Percentiles rank a stretch among this genome's conserved stretches.
These are phyloP conservation scores for Ochlodes sylvanus DNA, from an alignment of 2,888 invertebrate genomes.

Conservation along the genomic window DNA sequence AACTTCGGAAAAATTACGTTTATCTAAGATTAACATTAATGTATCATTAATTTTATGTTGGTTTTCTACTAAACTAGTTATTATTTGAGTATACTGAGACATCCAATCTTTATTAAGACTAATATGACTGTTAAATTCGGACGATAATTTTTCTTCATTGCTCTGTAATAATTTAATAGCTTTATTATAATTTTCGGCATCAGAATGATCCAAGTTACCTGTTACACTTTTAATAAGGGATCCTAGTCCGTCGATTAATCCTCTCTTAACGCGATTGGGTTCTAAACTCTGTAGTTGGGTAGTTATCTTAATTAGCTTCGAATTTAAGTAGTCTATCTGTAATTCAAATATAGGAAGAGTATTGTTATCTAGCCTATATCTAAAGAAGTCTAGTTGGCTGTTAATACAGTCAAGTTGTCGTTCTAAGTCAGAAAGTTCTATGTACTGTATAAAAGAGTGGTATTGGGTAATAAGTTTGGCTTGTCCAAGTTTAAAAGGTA, in stretches of 20 bases:
- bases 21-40: slow-evolving; percentile 1
- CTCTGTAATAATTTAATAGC: slow-evolving; percentile 34
- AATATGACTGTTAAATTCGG: slow-evolving; percentile 14
- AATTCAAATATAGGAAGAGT: slow-evolving; percentile 27
- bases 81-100: slow-evolving; percentile 24
- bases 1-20: slow-evolving; percentile 4
- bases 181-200: slow-evolving; percentile 31
- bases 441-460: slow-evolving; percentile 38
- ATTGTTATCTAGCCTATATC: slow-evolving; percentile 12
- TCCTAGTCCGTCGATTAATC: slow-evolving; percentile 37
- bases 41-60: slow-evolving; percentile 12
- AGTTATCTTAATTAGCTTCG: slow-evolving; percentile 25
- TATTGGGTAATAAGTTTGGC: slow-evolving; percentile 29
- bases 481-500: slow-evolving; percentile 38
- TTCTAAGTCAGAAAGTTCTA: slow-evolving; percentile 33
- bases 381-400: slow-evolving; percentile 7
- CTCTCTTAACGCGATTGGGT: slow-evolving; percentile 34
- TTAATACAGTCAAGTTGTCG: slow-evolving; percentile 13
- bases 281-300: slow-evolving; percentile 30
- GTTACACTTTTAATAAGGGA: slow-evolving; percentile 36
- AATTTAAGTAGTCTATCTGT: slow-evolving; percentile 11
- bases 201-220: slow-evolving; percentile 35
- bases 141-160: slow-evolving; percentile 25
- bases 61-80: slow-evolving; percentile 7
- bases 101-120: slow-evolving; percentile 3